Evolutionary conservation across 1,140 invertebrate species (phyloP).

Genomic region (Lepidurus packardi): DNA sequence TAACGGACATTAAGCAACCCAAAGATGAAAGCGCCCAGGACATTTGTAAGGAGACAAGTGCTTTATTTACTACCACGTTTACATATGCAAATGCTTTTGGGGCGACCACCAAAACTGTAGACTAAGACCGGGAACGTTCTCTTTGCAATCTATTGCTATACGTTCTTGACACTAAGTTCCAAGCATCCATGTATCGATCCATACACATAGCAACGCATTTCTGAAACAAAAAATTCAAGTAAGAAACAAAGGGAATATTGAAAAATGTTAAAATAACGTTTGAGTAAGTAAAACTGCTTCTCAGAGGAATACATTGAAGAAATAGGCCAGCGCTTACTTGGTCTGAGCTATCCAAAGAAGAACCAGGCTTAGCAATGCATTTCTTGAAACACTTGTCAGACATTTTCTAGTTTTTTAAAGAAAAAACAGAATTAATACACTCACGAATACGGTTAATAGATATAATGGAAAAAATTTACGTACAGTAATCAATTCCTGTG

Average conservation of each 20-base stretch:
- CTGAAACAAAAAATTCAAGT: constrained; percentile 51
- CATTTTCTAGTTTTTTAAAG: constrained; percentile 67
- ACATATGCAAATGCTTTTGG: constrained; percentile 12
- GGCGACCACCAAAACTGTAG: background rate
- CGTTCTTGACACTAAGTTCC: constrained; percentile 79
- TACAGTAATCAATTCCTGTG: constrained; percentile 85
- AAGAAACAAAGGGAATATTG: constrained; percentile 36
- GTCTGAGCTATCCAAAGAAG: constrained; percentile 80
- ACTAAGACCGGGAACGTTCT: constrained; percentile 46
- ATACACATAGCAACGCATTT: constrained; percentile 97
- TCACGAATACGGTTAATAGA: constrained; percentile 10
- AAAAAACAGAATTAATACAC: constrained; percentile 30
- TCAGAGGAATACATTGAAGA: background rate
- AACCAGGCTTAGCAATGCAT: constrained; percentile 86
- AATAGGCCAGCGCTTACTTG: constrained; percentile 55
- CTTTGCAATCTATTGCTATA: constrained; percentile 74
- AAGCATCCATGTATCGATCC: constrained; percentile 95
- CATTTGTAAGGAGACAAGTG: background rate
- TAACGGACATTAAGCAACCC: background rate
- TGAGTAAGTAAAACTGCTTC: background rate
- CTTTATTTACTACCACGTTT: constrained; percentile 14
- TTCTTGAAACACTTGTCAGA: constrained; percentile 96
- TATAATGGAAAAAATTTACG: constrained; percentile 37
- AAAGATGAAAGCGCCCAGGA: background rate
- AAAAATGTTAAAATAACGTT: constrained; percentile 33